phyloP scores from a whole-genome alignment of 2,113 vertebrate genomes.

The Siniperca chuatsi region DNA sequence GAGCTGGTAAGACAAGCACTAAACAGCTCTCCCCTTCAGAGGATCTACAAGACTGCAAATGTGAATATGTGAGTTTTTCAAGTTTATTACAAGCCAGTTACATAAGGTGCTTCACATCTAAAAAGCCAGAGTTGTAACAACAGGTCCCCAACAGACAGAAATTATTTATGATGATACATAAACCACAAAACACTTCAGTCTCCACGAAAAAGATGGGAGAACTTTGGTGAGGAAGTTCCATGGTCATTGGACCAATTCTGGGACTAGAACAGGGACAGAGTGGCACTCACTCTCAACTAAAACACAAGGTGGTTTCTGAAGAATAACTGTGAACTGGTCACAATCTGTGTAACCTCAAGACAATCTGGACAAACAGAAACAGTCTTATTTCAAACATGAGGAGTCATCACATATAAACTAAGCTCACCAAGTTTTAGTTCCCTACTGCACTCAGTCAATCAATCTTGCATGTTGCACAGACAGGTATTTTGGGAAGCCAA shows the following conservation, averaged over 20 bases:
- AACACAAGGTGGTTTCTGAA: neutral
- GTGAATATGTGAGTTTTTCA: constrained; percentile 9
- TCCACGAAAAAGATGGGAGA: constrained; percentile 4
- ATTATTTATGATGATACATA: constrained; percentile 38
- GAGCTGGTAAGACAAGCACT: neutral
- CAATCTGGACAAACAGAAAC: neutral
- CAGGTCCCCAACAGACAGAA: constrained; percentile 32
- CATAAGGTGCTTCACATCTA: constrained; percentile 25
- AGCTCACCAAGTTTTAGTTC: neutral
- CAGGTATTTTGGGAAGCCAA: constrained; percentile 1
- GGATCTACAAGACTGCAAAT: constrained; percentile 7
- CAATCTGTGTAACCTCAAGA: neutral
- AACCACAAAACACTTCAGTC: constrained; percentile 47
- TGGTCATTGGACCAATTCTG: constrained; percentile 4
- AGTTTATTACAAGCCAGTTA: constrained; percentile 33
- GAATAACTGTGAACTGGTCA: constrained; percentile 26
- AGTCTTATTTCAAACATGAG: neutral
- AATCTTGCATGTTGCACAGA: neutral
- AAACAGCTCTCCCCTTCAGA: neutral
- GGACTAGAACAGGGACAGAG: neutral
- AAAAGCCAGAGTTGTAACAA: constrained; percentile 25
- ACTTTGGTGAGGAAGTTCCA: neutral
- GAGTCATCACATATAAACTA: neutral
- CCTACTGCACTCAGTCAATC: neutral
- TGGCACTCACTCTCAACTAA: constrained; percentile 3